These are phyloP conservation scores for Beris morrisii DNA, from an alignment of 2,888 invertebrate species.

Conservation along the genomic window DNA sequence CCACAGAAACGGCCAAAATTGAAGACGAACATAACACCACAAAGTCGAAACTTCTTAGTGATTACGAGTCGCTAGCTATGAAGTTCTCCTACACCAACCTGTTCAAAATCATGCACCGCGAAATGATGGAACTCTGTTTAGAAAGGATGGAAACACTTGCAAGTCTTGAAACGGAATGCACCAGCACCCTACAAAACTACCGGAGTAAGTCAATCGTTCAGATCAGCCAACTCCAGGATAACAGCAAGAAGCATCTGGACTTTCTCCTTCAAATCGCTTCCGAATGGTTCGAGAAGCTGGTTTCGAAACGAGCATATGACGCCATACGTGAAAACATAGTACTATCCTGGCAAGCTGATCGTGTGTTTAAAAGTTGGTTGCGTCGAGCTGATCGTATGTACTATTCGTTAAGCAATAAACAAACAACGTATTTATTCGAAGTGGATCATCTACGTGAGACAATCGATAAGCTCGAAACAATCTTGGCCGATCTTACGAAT, in stretches of 20 bases:
- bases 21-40: not conserved
- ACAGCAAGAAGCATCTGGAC: not conserved
- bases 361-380: slow-evolving; percentile 5
- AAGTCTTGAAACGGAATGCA: not conserved
- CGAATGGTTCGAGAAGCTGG: slow-evolving; percentile 5
- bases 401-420: too few species aligned
- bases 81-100: not conserved
- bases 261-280: not conserved
- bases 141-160: not conserved
- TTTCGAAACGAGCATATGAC: not conserved
- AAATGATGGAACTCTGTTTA: slow-evolving; percentile 5
- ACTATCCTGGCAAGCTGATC: slow-evolving; percentile 3
- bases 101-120: slow-evolving; percentile 18
- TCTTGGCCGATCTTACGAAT: not conserved
- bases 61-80: not conserved
- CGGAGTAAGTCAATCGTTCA: slow-evolving; percentile 9
- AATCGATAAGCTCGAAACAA: slow-evolving; percentile 5
- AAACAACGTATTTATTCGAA: not conserved
- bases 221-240: not conserved
- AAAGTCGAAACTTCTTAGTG: not conserved
- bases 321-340: not conserved
- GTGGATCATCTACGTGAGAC: not conserved
- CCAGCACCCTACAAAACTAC: not conserved
- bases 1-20: not conserved
- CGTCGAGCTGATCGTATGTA: not conserved